These are phyloP conservation scores for Myotis lucifugus DNA, from an alignment of 2,113 vertebrate species.

Conservation along the genomic window DNA sequence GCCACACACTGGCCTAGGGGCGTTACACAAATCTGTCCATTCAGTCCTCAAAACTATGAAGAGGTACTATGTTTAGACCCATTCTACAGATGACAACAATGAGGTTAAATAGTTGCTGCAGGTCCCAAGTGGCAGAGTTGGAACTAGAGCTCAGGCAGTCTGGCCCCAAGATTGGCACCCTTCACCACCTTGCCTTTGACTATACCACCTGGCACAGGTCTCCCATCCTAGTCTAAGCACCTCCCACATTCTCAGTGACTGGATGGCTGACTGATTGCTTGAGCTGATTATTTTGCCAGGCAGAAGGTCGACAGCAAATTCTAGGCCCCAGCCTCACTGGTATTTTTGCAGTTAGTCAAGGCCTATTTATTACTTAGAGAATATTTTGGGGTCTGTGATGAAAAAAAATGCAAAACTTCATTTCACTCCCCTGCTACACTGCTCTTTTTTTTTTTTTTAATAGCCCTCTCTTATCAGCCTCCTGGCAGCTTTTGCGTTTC, in stretches of 20 bases:
- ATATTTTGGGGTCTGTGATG: constrained; percentile 50
- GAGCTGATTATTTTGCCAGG: background rate
- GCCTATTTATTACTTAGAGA: constrained; percentile 41
- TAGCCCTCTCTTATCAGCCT: constrained; percentile 76
- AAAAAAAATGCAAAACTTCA: constrained; percentile 61
- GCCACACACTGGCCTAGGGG: background rate
- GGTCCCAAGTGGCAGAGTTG: background rate
- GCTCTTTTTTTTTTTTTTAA: constrained; percentile 67
- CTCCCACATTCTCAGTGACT: background rate
- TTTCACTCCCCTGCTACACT: constrained; percentile 52
- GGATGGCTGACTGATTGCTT: background rate
- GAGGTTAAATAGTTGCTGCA: background rate
- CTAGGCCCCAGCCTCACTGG: background rate
- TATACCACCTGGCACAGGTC: background rate
- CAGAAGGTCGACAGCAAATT: background rate
- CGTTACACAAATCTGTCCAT: background rate
- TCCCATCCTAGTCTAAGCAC: background rate
- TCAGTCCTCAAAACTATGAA: background rate
- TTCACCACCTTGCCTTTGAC: background rate
- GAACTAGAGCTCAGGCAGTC: background rate
- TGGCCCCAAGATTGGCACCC: background rate
- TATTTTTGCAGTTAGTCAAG: constrained; percentile 26
- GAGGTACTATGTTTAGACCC: background rate
- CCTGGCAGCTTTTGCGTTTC: constrained; percentile 65
- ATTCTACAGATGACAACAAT: background rate